Evolutionary conservation across 2,113 vertebrate species (phyloP).

Genomic region (Tragelaphus strepsiceros): DNA sequence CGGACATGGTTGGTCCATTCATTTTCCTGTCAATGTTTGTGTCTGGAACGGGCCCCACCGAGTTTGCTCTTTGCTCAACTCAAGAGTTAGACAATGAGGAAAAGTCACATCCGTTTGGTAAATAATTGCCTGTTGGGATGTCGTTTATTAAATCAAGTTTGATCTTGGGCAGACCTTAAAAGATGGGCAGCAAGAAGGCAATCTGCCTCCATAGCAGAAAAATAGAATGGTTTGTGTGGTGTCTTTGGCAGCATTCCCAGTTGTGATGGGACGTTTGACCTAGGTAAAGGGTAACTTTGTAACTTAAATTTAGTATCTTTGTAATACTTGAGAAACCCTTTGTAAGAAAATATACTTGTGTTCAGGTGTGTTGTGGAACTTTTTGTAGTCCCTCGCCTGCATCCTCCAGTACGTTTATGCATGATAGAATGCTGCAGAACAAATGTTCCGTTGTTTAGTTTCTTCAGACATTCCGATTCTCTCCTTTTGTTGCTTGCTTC

Average conservation of each 20-base stretch:
- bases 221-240: conserved; percentile 48
- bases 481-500: conserved; percentile 82
- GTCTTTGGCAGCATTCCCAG: conserved; percentile 69
- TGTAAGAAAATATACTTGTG: conserved; percentile 43
- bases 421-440: conserved; percentile 75
- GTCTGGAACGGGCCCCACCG: conserved; percentile 41
- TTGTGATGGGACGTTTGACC: conserved; percentile 61
- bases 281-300: conserved; percentile 35
- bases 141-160: conserved; percentile 55
- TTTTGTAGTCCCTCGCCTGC: conserved; percentile 54
- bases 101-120: conserved; percentile 68
- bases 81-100: conserved; percentile 48
- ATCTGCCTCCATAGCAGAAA: conserved; percentile 1
- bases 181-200: neutral
- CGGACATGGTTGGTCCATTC: conserved; percentile 58
- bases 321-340: conserved; percentile 39
- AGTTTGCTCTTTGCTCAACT: conserved; percentile 20
- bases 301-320: conserved; percentile 56
- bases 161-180: neutral
- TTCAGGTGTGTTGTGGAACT: conserved; percentile 77
- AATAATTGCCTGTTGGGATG: conserved; percentile 77
- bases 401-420: conserved; percentile 62
- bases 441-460: conserved; percentile 80
- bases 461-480: conserved; percentile 76
- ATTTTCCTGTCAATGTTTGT: conserved; percentile 39